Percentiles rank a stretch among this genome's conserved stretches.
These are phyloP conservation scores for Rhorus exstirpatorius DNA, from an alignment of 2,888 invertebrate genomes.

Conservation along the genomic window DNA sequence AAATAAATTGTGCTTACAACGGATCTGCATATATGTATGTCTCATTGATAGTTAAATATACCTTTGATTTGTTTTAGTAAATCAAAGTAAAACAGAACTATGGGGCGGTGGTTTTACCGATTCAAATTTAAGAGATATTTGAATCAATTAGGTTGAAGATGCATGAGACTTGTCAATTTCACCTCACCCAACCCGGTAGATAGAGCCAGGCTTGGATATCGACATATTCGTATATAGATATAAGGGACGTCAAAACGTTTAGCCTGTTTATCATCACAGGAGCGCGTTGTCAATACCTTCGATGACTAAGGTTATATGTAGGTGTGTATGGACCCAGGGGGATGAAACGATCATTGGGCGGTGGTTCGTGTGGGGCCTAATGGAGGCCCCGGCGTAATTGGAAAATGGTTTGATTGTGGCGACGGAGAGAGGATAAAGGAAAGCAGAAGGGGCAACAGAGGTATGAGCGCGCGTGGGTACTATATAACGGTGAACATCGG, in stretches of 20 bases:
- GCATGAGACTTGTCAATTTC: neutral
- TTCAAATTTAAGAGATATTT: too few relatives aligned
- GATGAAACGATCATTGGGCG: constrained; percentile 82
- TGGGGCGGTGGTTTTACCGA: neutral
- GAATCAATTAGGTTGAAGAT: too few relatives aligned
- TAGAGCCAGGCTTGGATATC: neutral
- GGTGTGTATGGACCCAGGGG: constrained; percentile 46
- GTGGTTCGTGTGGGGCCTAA: constrained; percentile 79
- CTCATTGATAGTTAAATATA: too few relatives aligned
- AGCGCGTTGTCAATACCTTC: constrained; percentile 79
- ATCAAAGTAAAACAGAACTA: too few relatives aligned
- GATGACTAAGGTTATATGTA: constrained; percentile 31
- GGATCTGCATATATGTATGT: too few relatives aligned
- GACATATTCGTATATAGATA: neutral
- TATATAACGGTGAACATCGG: constrained; percentile 15
- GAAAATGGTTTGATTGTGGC: constrained; percentile 75
- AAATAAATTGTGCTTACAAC: neutral
- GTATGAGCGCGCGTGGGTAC: constrained; percentile 12
- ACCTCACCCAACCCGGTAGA: neutral
- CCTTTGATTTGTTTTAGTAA: too few relatives aligned
- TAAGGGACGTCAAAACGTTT: constrained; percentile 61
- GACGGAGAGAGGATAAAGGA: constrained; percentile 40
- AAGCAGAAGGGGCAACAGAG: neutral
- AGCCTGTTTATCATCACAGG: constrained; percentile 79
- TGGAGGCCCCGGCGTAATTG: constrained; percentile 82